phyloP scores from a whole-genome alignment of 2,888 invertebrate species.

The Lutraria lutraria region DNA sequence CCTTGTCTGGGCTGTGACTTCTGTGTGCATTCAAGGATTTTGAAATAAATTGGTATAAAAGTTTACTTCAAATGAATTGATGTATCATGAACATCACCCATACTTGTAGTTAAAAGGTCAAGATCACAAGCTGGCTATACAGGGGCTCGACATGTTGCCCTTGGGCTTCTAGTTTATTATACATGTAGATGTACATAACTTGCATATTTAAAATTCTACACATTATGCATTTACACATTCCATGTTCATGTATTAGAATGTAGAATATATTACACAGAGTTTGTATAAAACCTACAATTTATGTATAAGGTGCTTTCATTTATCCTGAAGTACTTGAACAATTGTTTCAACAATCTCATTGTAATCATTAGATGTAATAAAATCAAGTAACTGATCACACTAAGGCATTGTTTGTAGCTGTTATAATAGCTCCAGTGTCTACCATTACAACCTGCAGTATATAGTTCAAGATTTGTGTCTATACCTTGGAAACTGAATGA shows the following conservation, averaged over 20 bases:
- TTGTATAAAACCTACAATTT: neutral
- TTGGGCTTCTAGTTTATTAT: no score
- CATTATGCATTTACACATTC: neutral
- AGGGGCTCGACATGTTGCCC: no score
- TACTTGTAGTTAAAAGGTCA: no score
- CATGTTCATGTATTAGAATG: neutral
- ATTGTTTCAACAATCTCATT: neutral
- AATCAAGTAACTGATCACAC: neutral
- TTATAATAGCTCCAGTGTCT: neutral
- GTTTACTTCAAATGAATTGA: no score
- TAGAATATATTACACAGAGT: neutral
- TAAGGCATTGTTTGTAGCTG: neutral
- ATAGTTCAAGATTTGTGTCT: neutral
- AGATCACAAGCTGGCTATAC: no score
- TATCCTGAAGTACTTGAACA: neutral
- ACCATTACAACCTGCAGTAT: neutral
- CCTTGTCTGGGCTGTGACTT: no score
- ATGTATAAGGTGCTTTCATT: neutral
- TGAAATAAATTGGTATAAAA: no score
- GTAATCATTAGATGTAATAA: slow-evolving; percentile 19
- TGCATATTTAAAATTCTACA: neutral
- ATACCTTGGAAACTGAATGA: no score
- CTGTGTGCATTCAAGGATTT: no score
- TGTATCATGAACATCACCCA: no score
- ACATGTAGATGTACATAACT: no score